Conservation (phyloP, 2,888 invertebrate genomes). For the Hypselothyrea guttata region DNA sequence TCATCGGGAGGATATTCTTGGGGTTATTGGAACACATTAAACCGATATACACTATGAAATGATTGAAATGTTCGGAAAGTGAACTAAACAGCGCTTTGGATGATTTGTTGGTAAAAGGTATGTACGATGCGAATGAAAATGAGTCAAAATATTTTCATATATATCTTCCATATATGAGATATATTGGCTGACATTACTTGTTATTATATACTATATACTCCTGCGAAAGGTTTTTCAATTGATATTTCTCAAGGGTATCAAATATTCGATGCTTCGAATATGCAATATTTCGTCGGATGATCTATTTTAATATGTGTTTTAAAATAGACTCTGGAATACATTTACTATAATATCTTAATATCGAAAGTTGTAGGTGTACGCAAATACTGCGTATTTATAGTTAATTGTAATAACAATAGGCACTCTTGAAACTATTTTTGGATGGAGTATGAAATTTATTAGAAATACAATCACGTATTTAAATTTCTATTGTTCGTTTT, state of each 20-base stretch:
- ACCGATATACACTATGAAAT: too few relatives aligned
- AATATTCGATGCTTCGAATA: conserved; percentile 15
- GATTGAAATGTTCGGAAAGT: too few relatives aligned
- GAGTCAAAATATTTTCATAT: conserved; percentile 1
- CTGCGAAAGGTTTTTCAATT: background rate
- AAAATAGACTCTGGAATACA: too few relatives aligned
- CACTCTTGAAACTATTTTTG: too few relatives aligned
- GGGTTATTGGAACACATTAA: too few relatives aligned
- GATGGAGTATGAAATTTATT: conserved; percentile 8
- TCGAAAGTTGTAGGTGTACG: too few relatives aligned
- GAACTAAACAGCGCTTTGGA: conserved; percentile 2
- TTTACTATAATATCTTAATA: too few relatives aligned
- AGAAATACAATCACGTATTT: conserved; percentile 12
- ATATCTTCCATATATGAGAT: background rate
- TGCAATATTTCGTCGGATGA: background rate
- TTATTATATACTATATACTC: too few relatives aligned
- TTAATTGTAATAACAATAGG: too few relatives aligned
- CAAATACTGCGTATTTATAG: too few relatives aligned
- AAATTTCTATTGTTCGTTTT: conserved; percentile 10
- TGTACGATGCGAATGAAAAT: conserved; percentile 21
- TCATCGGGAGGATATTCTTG: too few relatives aligned
- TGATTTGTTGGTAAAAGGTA: conserved; percentile 27
- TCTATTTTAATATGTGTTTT: conserved; percentile 1
- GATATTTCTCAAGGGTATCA: conserved; percentile 13
- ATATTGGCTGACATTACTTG: too few relatives aligned